These are phyloP conservation scores for Tiliqua scincoides DNA, from an alignment of 2,113 vertebrate species.

Conservation along the genomic window DNA sequence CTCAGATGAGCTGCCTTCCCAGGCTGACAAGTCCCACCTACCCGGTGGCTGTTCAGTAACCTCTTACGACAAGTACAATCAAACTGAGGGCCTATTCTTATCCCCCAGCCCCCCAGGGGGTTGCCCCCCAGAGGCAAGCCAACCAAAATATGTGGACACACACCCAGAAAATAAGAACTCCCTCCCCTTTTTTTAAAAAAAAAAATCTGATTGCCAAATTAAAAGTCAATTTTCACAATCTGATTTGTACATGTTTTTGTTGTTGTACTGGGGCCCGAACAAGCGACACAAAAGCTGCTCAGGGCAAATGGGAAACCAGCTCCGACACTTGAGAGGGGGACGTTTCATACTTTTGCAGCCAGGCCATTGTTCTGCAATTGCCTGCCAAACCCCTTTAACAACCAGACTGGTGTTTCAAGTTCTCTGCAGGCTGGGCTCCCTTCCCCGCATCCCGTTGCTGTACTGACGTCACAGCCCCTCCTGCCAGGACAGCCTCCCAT, in stretches of 20 bases:
- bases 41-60: too few species aligned
- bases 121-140: too few species aligned
- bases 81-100: too few species aligned
- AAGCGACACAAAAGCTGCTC: background rate
- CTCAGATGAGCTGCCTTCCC: too few species aligned
- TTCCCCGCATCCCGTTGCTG: slow-evolving; percentile 15
- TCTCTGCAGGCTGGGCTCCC: background rate
- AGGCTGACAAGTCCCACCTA: too few species aligned
- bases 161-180: too few species aligned
- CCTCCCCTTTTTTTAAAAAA: background rate
- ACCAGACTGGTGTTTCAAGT: slow-evolving; percentile 49
- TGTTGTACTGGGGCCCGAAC: background rate
- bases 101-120: too few species aligned
- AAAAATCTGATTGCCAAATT: too few species aligned
- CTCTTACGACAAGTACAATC: too few species aligned
- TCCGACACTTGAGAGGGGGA: slow-evolving; percentile 19
- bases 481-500: slow-evolving; percentile 65
- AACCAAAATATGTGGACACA: background rate
- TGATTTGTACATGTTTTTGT: background rate
- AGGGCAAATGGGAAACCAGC: background rate
- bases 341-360: slow-evolving; percentile 16
- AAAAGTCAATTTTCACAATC: background rate
- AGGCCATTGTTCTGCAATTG: slow-evolving; percentile 17
- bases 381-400: slow-evolving; percentile 41
- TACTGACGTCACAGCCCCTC: slow-evolving; percentile 59